Evolutionary conservation across 2,888 invertebrate species (phyloP), one percentile per base, ranked within the genome.

Genomic region (Camptogramma bilineatum): DNA sequence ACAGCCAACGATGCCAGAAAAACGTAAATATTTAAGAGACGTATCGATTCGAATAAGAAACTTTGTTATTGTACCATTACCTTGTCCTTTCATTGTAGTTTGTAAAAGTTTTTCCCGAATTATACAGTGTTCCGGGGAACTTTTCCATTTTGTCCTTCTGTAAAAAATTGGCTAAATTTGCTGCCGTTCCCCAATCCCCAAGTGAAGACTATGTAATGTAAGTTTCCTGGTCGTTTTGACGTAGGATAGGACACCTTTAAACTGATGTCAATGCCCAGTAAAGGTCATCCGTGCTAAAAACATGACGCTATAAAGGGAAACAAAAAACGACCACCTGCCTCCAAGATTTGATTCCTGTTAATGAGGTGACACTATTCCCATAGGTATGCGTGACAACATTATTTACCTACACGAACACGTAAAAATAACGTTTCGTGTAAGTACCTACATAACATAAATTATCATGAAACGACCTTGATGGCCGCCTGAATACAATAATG

Each of bases 371-470:
- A 67, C 66, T n/a, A n/a, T 69, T 70, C 64, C 68, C 65, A 17
- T 68, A 42, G 42, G 42, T 44, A 16, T 57, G 69, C 66, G 70
- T 79, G 79, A 76, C 72, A 71, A 74, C 69, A 71, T 75, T 66
- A 21, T 48, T 48, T 21, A 48, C 10, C 19, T 69, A 63, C 62
- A 52, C 39, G 60, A 68, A 56, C 69, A 69, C 69, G 71, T 72
- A 64, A 69, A 71, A 71, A 68, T 73, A 70, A 68, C 65, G 57
- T 70, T 56, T 65, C 70, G 66, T 73, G 73, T 57, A n/a, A n/a
- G n/a, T n/a, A n/a, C n/a, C n/a, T n/a, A 57, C 53, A 66, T 68
- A 66, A 13, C 34, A 39, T 39, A 39, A n/a, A 39, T 34, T 53
- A 46, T 47, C 46, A 19, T 47, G 46, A 47, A 19, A 18, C 17